Evolutionary conservation across 2,888 invertebrate species (phyloP), one percentile per base, ranked within the genome.

Genomic region (Tyria jacobaeae): DNA sequence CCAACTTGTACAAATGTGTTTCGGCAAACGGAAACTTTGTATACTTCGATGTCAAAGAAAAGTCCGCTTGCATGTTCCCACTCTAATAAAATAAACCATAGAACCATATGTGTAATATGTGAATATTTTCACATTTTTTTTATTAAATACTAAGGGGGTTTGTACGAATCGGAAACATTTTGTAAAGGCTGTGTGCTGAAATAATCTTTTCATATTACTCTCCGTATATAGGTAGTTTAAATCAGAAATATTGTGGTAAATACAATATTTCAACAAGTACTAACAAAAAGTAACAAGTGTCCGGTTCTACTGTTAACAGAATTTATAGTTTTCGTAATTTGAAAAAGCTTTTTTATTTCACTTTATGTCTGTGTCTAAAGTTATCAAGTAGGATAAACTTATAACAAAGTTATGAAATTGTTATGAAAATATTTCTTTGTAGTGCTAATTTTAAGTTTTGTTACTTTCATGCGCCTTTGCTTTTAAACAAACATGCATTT

Each of bases 1-100:
- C 80, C 76, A 81, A 83, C 80, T 83, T 79, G 78, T 81, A 81
- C 75, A 84, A 85, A 85, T 86, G 81, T 84, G 76, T 84, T 85
- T 67, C 78, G 76, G 79, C 73, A 73, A 82, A 80, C 73, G 77
- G 71, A 79, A 78, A 82, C 79, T 81, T 82, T 78, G 66, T 72
- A 75, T 65, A 76, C 64, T 44, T 65, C 41, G 56, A 67, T 52
- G 63, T 65, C 51, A 63, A 71, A 64, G 58, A 62, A 56, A 67
- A 66, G 27, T 47, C 64, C 49, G 61, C 68, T 72, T 75, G 70
- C 64, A 68, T 66, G 62, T 62, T 66, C 50, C 68, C 60, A 64
- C 57, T 65, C 31, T 17, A 71, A 52, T 41, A 60, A 68, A 75
- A 67, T 73, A 65, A 65, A 66, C 65, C 63, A 64, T 62, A 57